phyloP scores from a whole-genome alignment of 1,140 invertebrate species.

The Bombus soroeensis region DNA sequence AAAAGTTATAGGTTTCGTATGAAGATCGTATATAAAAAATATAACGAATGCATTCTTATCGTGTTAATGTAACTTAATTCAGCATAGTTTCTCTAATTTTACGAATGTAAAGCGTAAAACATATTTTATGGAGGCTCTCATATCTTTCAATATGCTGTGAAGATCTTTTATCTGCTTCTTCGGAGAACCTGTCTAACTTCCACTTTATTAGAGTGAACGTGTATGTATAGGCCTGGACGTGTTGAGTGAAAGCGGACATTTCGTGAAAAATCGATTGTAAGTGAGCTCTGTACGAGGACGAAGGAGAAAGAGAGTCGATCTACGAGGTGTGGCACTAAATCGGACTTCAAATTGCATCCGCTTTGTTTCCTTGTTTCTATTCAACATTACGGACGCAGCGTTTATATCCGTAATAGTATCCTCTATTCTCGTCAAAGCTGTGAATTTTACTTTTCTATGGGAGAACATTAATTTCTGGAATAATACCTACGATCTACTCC shows the following conservation, averaged over 20 bases:
- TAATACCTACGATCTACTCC: background rate
- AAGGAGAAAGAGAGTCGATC: background rate
- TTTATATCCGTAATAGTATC: too few species aligned
- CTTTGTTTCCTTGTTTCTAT: background rate
- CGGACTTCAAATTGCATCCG: background rate
- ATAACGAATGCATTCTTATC: too few species aligned
- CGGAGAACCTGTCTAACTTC: background rate
- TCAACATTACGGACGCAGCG: too few species aligned
- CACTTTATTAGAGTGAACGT: background rate
- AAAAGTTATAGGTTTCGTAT: too few species aligned
- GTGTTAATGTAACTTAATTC: too few species aligned
- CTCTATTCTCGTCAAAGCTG: background rate
- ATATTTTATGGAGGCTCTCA: background rate
- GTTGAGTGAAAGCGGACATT: conserved; percentile 9
- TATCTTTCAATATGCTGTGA: background rate
- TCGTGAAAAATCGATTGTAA: conserved; percentile 6
- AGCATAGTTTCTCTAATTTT: too few species aligned
- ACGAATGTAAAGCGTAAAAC: background rate
- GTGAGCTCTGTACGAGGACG: background rate
- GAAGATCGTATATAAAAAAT: too few species aligned
- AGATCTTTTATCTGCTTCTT: background rate
- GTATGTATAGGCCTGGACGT: background rate
- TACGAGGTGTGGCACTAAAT: background rate
- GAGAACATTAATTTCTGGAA: background rate
- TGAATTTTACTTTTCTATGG: background rate